Percentiles rank a stretch among this genome's conserved stretches.
These are phyloP conservation scores for Ylistrum balloti DNA, from an alignment of 1,140 invertebrate genomes.

Conservation along the genomic window DNA sequence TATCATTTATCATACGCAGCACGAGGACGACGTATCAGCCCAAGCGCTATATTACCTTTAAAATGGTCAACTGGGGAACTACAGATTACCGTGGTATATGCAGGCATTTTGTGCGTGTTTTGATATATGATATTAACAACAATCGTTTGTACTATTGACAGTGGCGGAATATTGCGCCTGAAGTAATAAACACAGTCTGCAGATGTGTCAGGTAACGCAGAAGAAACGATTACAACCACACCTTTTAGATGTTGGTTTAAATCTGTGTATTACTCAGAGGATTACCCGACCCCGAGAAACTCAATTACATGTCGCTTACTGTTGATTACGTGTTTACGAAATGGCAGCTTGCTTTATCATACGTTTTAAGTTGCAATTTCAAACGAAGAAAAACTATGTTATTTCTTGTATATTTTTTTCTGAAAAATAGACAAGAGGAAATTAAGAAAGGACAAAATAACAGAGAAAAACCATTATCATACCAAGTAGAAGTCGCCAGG, in stretches of 20 bases:
- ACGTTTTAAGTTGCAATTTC: not conserved
- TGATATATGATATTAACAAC: not conserved
- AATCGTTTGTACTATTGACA: not conserved
- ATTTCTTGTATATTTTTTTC: not conserved
- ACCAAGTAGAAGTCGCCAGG: not conserved
- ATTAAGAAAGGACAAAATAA: not conserved
- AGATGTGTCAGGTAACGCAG: not conserved
- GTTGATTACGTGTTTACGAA: not conserved
- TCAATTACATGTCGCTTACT: not conserved
- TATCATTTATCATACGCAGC: too few species aligned
- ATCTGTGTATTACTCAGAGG: not conserved
- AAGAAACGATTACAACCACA: not conserved
- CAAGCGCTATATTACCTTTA: not conserved
- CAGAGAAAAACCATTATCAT: not conserved
- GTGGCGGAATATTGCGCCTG: not conserved
- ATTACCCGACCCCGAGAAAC: not conserved
- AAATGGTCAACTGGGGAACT: not conserved
- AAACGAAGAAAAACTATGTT: not conserved
- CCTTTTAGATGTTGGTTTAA: not conserved
- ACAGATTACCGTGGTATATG: not conserved
- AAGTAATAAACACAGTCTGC: not conserved
- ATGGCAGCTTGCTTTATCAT: not conserved
- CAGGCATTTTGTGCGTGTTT: not conserved
- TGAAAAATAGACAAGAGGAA: too few species aligned
- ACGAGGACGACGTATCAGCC: not conserved